Evolutionary conservation across 2,888 invertebrate species (phyloP), one percentile per base, ranked within the genome.

Genomic region (Endomychus coccineus): DNA sequence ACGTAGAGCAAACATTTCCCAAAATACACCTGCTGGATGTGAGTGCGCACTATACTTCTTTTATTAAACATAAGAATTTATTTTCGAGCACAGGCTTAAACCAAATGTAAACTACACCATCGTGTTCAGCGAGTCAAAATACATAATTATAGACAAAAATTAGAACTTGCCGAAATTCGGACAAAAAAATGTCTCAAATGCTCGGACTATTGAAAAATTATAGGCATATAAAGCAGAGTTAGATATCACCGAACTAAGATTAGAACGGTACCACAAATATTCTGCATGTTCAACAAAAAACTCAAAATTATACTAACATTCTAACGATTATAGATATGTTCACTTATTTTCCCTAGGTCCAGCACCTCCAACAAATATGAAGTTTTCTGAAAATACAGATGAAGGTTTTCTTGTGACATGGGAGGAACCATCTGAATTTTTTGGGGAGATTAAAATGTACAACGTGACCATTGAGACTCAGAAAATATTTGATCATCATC

Each of bases 261-360:
- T n/a, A n/a, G n/a, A n/a, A n/a, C n/a, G n/a, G n/a, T n/a, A n/a
- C n/a, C n/a, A n/a, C n/a, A n/a, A n/a, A n/a, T n/a, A n/a, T n/a
- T n/a, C n/a, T n/a, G n/a, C n/a, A n/a, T n/a, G n/a, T n/a, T n/a
- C n/a, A n/a, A n/a, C n/a, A n/a, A n/a, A n/a, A n/a, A n/a, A n/a
- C n/a, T n/a, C n/a, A n/a, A n/a, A n/a, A n/a, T n/a, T n/a, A n/a
- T n/a, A n/a, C n/a, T n/a, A n/a, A n/a, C n/a, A n/a, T n/a, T n/a
- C n/a, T n/a, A n/a, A n/a, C n/a, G n/a, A n/a, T n/a, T n/a, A n/a
- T 17, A 9, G 13, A 12, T 6, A 19, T 6, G 6, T 31, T 31
- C n/a, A 11, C 14, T 16, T 3, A 1, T 13, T n/a, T 35, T 28
- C 12, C 25, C n/a, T n/a, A 37, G 36, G 36, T 37, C 36, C 36